These are phyloP conservation scores for Pica pica DNA, from an alignment of 2,113 vertebrate genomes.

Conservation along the genomic window DNA sequence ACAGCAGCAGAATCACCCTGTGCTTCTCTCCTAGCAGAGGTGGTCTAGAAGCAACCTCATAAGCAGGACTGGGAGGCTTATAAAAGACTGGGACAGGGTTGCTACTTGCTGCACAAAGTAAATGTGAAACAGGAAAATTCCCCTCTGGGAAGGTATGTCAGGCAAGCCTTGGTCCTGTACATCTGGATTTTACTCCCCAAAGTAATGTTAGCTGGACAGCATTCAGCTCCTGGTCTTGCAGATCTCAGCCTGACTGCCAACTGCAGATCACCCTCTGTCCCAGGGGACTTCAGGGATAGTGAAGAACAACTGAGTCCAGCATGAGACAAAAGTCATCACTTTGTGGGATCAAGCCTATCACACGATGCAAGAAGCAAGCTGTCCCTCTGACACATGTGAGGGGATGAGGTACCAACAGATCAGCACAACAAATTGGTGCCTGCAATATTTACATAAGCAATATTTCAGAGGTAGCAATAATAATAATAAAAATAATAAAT, in stretches of 20 bases:
- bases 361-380: background rate
- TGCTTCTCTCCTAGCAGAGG: background rate
- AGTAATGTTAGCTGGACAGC: background rate
- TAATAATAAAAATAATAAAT: constrained; percentile 15
- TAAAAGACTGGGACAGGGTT: background rate
- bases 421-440: background rate
- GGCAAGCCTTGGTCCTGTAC: background rate
- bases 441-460: background rate
- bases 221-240: background rate
- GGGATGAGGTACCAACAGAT: background rate
- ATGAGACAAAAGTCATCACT: background rate
- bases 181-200: background rate
- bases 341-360: background rate
- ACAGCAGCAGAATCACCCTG: background rate
- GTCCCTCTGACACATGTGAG: background rate
- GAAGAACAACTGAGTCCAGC: background rate
- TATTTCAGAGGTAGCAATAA: background rate
- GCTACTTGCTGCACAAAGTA: background rate
- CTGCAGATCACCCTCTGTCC: background rate
- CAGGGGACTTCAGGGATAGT: background rate
- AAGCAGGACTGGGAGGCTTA: background rate
- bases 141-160: background rate
- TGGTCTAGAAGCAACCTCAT: background rate
- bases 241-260: background rate
- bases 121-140: background rate